Evolutionary conservation across 2,888 invertebrate species (phyloP).

Genomic region (Dysmachus trigonus): DNA sequence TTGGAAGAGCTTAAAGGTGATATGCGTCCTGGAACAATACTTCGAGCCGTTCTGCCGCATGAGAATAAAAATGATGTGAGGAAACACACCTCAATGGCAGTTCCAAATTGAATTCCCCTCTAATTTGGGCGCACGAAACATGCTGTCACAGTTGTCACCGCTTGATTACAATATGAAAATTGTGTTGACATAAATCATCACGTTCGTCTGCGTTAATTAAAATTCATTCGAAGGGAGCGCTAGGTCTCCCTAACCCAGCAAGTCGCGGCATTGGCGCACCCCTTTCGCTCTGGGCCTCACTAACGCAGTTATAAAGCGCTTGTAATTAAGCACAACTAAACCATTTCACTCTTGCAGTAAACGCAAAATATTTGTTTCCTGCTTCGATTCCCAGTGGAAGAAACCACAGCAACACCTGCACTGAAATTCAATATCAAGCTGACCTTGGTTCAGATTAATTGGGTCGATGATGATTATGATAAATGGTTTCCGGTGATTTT

Average conservation of each 20-base stretch:
- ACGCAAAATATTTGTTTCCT: not conserved
- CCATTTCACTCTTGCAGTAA: not conserved
- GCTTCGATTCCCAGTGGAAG: not conserved
- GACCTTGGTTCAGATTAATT: constrained; percentile 9
- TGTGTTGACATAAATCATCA: constrained; percentile 41
- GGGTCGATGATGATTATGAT: constrained; percentile 1
- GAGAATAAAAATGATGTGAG: not conserved
- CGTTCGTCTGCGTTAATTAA: constrained; percentile 34
- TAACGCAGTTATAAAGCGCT: not conserved
- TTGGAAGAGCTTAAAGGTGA: constrained; percentile 19
- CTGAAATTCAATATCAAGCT: not conserved
- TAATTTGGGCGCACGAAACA: not conserved
- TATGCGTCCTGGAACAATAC: not conserved
- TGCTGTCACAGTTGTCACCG: constrained; percentile 15
- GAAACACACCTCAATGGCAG: constrained; percentile 14
- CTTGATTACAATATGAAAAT: constrained; percentile 34
- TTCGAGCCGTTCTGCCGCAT: not conserved
- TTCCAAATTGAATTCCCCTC: not conserved
- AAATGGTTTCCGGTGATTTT: not conserved
- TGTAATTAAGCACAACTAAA: constrained; percentile 21
- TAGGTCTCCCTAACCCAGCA: not conserved
- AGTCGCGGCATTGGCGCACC: not conserved
- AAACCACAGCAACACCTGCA: not conserved
- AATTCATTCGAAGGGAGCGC: constrained; percentile 35
- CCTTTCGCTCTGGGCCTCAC: not conserved